Base-by-base conservation (phyloP, 2,888 invertebrate species). In the Sesia apiformis region DNA sequence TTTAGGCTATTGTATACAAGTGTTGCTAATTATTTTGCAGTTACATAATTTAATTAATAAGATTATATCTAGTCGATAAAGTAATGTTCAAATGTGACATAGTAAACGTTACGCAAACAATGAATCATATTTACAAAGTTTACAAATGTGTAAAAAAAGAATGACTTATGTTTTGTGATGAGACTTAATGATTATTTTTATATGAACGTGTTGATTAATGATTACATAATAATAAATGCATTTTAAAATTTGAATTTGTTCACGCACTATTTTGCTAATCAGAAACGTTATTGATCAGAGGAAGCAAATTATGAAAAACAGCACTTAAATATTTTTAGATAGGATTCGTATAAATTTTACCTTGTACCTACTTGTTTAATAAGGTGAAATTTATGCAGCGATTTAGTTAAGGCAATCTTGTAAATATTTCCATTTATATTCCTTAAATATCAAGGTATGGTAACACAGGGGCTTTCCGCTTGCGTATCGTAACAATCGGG, bases 1-100 rank as follows among this genome's bases (percentile, higher is more conserved):
- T 23, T 7, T 46, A 46, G 46, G 46, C 46, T 4, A 8, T 3
- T 7, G 7, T 46, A 8, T 46, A 23, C 46, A 46, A 46, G 5
- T 46, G 41, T 53, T 56, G 57, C 60, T 64, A 63, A 57, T 61
- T 57, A 60, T 63, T 63, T 59, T 56, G 63, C 66, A 52, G 50
- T 39, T 50, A 46, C 46, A 46, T 50, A 38, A 38, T 50, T 38
- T 50, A 38, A 38, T 23, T 38, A 38, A 39, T 23, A 38, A 39
- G 7, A 38, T 50, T 50, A 38, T 50, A 38, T 50, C 50, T 50
- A 50, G 50, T 50, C 50, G 50, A 39, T 50, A 50, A 50, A n/a
- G n/a, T 46, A 46, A 46, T 46, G 46, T 46, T 46, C 46, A 46
- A 46, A 8, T 46, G 46, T 46, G 46, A 46, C 46, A 46, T 46